Percentiles rank a stretch among this genome's conserved stretches.
These are phyloP conservation scores for Pegoplata infirma DNA, from an alignment of 2,888 invertebrate species.

Conservation along the genomic window DNA sequence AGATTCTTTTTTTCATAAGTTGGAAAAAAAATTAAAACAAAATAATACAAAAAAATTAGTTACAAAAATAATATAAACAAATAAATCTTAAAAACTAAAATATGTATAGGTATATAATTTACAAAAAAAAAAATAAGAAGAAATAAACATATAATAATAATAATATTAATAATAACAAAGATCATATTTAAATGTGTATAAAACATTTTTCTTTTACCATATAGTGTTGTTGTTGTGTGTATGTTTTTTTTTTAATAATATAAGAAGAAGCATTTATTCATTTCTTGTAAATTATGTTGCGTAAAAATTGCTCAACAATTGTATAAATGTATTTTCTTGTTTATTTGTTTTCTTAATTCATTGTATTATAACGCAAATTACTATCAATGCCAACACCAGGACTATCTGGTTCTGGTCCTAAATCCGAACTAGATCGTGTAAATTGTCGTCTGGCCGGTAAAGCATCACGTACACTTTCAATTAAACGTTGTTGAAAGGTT, in stretches of 20 bases:
- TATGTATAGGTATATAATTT: too few species aligned
- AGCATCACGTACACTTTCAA: conserved; percentile 86
- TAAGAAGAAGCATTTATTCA: background rate
- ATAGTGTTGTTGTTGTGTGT: background rate
- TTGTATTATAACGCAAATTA: conserved; percentile 72
- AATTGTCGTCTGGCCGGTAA: conserved; percentile 76
- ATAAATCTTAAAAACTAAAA: background rate
- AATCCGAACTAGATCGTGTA: conserved; percentile 70
- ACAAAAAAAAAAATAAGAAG: background rate
- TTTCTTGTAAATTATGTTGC: conserved; percentile 1
- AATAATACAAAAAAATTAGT: conserved; percentile 1
- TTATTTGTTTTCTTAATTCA: conserved; percentile 67
- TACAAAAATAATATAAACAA: background rate
- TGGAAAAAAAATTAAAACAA: background rate
- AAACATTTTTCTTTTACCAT: background rate
- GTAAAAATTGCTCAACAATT: conserved; percentile 46
- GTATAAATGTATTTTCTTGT: conserved; percentile 19
- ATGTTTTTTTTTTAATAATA: too few species aligned
- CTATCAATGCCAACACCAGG: conserved; percentile 70
- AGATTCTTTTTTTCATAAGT: background rate
- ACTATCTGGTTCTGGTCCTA: conserved; percentile 69
- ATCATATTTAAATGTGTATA: background rate
- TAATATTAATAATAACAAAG: background rate
- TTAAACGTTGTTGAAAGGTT: conserved; percentile 89
- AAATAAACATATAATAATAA: background rate